Evolutionary conservation across 2,888 invertebrate genomes (phyloP), one percentile per base, ranked within the genome.

Genomic region (Volucella inanis): DNA sequence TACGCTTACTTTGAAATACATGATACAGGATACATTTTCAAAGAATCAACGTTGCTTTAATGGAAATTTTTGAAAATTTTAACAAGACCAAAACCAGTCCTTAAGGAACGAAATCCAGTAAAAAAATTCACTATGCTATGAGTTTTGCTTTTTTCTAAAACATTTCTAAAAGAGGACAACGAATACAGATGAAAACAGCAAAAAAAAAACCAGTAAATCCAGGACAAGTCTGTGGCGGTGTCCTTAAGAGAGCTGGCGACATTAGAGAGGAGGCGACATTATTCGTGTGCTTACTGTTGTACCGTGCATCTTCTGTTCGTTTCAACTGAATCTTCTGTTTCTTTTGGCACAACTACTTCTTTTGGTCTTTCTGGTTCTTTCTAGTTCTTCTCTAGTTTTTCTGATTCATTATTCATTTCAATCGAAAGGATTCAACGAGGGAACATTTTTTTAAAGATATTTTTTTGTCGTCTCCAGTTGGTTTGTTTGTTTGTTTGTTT

Each of bases 351-450:
- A 6, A 22, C 18, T 22, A 22, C 2, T 22, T 22, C 18, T 22
- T 22, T 47, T 43, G 61, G 47, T 76, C 62, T 70, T 45, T 68
- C 47, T 45, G 14, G 43, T 68, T 38, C 47, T 84, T 78, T 15
- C 43, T 55, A 59, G 71, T 72, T 67, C 47, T 57, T 70, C 55
- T 41, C 43, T 55, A 59, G 71, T 77, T 74, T 41, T 57, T 70
- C 55, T 41, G 61, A 71, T 77, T 71, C 71, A 82, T 82, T 82
- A 77, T 82, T 82, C 77, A 82, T 71, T 77, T 77, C 70, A 49
- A 64, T 72, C 50, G 57, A 71, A 77, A 57, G 65, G 54, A 71
- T 76, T 62, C 38, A 64, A 57, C 55, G 62, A 50, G 59, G 12
- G 15, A 59, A 11, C 15, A 18, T 45, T 11, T 4, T 47, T 47